Conservation (phyloP, 2,888 invertebrate species). For the Trichogramma dendrolimi region DNA sequence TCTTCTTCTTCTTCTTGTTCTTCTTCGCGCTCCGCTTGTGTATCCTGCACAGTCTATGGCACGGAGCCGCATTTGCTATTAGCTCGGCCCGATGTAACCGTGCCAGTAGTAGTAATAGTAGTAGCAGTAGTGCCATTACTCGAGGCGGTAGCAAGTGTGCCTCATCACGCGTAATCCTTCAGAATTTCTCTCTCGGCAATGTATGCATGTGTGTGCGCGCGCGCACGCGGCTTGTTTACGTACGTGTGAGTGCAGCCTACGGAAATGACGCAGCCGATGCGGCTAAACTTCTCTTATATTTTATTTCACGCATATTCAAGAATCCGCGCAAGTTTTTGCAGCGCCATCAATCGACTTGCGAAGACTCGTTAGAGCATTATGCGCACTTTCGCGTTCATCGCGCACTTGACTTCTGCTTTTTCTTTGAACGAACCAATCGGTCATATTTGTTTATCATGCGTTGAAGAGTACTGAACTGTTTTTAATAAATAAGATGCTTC, state of each 20-base stretch:
- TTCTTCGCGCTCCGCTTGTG: slow-evolving; percentile 25
- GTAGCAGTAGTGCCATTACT: neutral
- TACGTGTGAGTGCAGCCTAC: slow-evolving; percentile 8
- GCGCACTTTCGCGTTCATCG: too few species aligned
- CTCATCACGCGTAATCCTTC: slow-evolving; percentile 31
- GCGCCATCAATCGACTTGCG: too few species aligned
- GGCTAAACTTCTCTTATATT: neutral
- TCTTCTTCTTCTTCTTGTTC: slow-evolving; percentile 38
- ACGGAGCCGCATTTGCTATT: too few species aligned
- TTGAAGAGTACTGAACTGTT: too few species aligned
- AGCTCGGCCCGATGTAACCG: too few species aligned
- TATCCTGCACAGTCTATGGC: slow-evolving; percentile 5
- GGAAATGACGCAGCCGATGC: slow-evolving; percentile 3
- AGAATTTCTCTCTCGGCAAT: slow-evolving; percentile 10
- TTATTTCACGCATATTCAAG: slow-evolving; percentile 11
- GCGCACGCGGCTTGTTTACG: slow-evolving; percentile 24
- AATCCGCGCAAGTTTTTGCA: slow-evolving; percentile 8
- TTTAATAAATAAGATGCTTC: too few species aligned
- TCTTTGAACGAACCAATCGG: too few species aligned
- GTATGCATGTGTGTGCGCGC: slow-evolving; percentile 3
- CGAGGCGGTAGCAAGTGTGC: slow-evolving; percentile 39
- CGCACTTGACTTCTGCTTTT: too few species aligned
- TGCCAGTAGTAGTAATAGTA: too few species aligned
- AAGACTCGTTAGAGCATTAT: too few species aligned
- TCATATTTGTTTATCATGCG: too few species aligned